Percentiles rank a stretch among this genome's conserved stretches.
Evolutionary conservation across 2,113 vertebrate species (phyloP).

Genomic region (Caracal caracal): DNA sequence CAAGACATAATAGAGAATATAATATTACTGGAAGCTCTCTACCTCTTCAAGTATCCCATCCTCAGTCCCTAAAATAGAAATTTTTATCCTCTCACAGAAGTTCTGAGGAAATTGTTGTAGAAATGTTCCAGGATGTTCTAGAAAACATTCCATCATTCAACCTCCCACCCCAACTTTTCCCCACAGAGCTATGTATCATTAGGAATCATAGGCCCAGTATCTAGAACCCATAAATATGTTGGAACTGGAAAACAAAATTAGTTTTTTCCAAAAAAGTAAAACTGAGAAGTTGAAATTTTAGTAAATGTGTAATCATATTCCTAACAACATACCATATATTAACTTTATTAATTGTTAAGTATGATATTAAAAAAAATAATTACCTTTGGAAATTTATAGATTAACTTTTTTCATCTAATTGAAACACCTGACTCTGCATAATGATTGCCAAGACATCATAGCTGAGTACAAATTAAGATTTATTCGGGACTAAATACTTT

Average conservation of each 20-base stretch:
- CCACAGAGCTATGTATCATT: background rate
- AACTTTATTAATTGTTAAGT: background rate
- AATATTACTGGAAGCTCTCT: background rate
- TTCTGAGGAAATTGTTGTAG: background rate
- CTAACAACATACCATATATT: background rate
- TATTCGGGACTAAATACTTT: background rate
- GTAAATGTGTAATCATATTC: background rate
- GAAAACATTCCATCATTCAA: background rate
- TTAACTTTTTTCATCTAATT: background rate
- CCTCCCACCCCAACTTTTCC: background rate
- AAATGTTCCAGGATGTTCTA: background rate
- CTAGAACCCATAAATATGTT: background rate
- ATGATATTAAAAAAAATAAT: background rate
- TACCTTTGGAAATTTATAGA: background rate
- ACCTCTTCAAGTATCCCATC: background rate
- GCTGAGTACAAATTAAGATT: background rate
- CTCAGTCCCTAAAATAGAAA: background rate
- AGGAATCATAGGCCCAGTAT: background rate
- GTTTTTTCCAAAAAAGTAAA: background rate
- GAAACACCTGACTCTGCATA: background rate
- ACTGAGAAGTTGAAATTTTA: background rate
- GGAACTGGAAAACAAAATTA: rapidly evolving
- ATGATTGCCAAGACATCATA: background rate
- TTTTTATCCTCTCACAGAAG: background rate
- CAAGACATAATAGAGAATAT: background rate